Evolutionary conservation across 1,140 invertebrate species (phyloP), one percentile per base, ranked within the genome.

Genomic region (Belonocnema kinseyi): DNA sequence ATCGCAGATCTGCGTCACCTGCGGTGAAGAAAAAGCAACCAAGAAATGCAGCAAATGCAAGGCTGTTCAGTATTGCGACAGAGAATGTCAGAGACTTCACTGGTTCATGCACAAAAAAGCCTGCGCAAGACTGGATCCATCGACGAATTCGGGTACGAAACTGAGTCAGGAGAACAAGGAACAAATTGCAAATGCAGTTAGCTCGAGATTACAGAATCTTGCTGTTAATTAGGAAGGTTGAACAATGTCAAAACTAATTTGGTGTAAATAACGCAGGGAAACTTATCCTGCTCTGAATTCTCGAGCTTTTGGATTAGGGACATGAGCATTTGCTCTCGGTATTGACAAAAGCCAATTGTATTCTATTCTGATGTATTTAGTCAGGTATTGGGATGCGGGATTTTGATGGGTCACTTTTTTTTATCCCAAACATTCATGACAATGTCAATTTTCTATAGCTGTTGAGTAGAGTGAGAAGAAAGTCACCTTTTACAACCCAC

Each of bases 11-110:
- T 99, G 98, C 90, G 93, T 94, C 46, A 97, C 97, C 1, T 99
- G 98, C 90, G 95, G 96, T 0, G 95, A 98, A 85, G 95, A 97
- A 76, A 96, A 96, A 82, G 96, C 97, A 10, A 93, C 94, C 11
- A 99, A 98, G 87, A 97, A 98, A 89, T 99, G 98, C 90, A 96
- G 97, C n/a, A 97, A 96, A 87, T 99, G 98, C 90, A 98, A 98
- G 93, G 94, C 94, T 75, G 97, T 97, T 14, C 94, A 96, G 83
- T 99, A 99, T 88, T 99, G 99, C 91, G 96, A 98, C 88, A 93
- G 96, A 80, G 94, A 96, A 83, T 99, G 99, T 90, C 98, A 99
- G 90, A 94, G 97, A 83, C 90, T 99, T 10, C 98, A 99, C 91
- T 99, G 98, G 98, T 95, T 96, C 83, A 95, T 97, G 81, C 98